phyloP scores from a whole-genome alignment of 2,113 vertebrate genomes.

The Ceyx melanurus region DNA sequence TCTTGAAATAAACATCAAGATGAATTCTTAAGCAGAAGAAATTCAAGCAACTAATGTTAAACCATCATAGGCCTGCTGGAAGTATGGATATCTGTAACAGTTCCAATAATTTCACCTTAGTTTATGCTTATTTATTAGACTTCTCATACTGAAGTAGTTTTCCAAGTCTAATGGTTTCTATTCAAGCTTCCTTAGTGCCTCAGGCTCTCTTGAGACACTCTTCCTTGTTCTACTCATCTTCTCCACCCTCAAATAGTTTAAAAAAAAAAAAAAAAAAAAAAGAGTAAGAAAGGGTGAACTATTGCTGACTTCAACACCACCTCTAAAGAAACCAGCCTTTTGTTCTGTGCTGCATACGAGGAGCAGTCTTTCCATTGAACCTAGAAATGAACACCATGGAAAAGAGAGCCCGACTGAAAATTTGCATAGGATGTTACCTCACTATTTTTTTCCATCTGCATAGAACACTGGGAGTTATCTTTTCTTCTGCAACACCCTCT shows the following conservation, averaged over 20 bases:
- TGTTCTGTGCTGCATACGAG: background rate
- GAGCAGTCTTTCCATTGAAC: background rate
- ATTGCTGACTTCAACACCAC: background rate
- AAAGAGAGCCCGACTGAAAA: background rate
- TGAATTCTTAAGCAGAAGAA: background rate
- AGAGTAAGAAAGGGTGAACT: background rate
- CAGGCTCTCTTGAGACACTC: background rate
- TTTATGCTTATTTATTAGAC: background rate
- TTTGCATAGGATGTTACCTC: background rate
- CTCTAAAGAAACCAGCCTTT: background rate
- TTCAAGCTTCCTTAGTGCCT: background rate
- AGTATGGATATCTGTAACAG: background rate
- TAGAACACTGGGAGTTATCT: background rate
- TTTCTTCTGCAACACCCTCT: background rate
- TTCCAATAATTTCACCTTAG: background rate
- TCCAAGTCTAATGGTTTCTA: background rate
- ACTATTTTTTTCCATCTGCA: background rate
- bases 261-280: background rate
- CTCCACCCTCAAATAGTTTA: background rate
- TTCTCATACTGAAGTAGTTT: background rate
- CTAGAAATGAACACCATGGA: background rate
- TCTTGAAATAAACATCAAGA: background rate
- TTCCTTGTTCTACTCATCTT: background rate
- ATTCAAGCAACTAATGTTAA: background rate
- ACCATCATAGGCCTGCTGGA: background rate